A percentile compares a stretch with the other conserved stretches of the same genome.
phyloP scores from a whole-genome alignment of 2,797 vertebrate genomes.

The Austrolebias charrua region DNA sequence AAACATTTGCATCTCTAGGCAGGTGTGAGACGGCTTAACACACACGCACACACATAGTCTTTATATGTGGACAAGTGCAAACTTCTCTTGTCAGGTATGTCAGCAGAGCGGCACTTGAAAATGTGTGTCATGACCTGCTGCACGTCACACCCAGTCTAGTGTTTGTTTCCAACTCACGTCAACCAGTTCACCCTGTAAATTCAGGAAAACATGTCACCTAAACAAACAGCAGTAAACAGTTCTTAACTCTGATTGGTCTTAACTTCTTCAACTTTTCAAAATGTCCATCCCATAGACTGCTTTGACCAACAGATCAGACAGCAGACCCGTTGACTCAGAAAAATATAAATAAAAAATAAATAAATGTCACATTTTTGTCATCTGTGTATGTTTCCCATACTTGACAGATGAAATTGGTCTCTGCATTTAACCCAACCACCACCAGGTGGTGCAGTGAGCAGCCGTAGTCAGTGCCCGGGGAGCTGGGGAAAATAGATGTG shows the following conservation, averaged over 20 bases:
- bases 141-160: neutral
- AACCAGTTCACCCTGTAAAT: neutral
- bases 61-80: constrained; percentile 8
- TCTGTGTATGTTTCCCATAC: too few relatives aligned
- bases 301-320: constrained; percentile 4
- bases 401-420: too few relatives aligned
- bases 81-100: constrained; percentile 6
- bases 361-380: too few relatives aligned
- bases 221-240: neutral
- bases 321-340: neutral
- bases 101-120: neutral
- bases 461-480: too few relatives aligned
- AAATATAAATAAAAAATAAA: too few relatives aligned
- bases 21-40: constrained; percentile 15
- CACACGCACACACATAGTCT: constrained; percentile 9
- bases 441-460: too few relatives aligned
- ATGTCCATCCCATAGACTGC: neutral
- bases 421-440: too few relatives aligned
- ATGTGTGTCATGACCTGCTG: constrained; percentile 31
- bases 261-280: neutral
- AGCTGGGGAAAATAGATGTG: too few relatives aligned
- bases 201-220: neutral
- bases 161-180: neutral
- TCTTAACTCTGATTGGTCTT: too few relatives aligned
- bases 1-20: constrained; percentile 61